phyloP scores from a whole-genome alignment of 2,113 vertebrate genomes.

The Diadophis punctatus region DNA sequence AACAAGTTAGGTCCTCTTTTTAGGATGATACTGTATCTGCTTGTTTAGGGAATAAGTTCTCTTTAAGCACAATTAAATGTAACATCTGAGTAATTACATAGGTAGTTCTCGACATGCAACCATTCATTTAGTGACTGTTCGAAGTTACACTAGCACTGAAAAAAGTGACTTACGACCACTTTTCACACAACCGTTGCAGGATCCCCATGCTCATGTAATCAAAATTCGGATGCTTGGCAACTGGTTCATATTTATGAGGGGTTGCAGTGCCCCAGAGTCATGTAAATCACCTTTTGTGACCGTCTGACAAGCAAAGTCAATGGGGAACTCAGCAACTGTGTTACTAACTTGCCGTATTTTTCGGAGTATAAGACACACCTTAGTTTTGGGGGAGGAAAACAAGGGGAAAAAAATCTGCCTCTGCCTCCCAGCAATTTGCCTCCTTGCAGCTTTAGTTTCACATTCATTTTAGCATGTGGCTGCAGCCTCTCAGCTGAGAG shows the following conservation, averaged over 20 bases:
- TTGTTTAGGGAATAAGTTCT: not conserved
- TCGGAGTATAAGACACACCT: no score
- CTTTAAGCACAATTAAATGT: not conserved
- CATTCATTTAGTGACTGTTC: not conserved
- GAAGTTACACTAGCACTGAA: not conserved
- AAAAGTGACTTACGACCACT: not conserved
- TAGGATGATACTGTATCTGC: not conserved
- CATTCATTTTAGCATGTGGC: no score
- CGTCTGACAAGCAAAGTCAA: not conserved
- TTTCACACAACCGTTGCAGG: not conserved
- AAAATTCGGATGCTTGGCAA: not conserved
- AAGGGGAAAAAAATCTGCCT: no score
- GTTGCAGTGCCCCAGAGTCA: not conserved
- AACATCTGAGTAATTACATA: not conserved
- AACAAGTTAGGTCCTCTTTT: not conserved
- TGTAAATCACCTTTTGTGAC: not conserved
- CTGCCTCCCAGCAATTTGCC: no score
- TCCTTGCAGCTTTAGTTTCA: no score
- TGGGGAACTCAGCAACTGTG: not conserved
- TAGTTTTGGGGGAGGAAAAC: no score
- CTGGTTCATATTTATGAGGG: not conserved
- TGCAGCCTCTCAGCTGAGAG: no score
- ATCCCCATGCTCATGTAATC: not conserved
- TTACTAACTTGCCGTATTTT: no score
- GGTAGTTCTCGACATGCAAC: not conserved